These are phyloP conservation scores for Galerucella calmariensis DNA, from an alignment of 2,888 invertebrate genomes.

Conservation along the genomic window DNA sequence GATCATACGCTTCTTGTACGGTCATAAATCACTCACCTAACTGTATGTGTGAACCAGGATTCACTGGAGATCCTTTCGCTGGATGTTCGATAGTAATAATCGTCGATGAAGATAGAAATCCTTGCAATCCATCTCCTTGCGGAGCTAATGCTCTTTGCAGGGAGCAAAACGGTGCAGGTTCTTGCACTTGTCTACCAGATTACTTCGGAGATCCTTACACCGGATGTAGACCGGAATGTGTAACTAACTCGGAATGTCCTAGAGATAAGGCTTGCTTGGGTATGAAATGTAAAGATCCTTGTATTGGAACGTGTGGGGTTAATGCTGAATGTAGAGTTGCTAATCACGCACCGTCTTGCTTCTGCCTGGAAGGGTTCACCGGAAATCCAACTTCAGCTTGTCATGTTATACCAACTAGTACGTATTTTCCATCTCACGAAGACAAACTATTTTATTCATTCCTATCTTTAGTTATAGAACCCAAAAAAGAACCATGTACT, in stretches of 20 bases:
- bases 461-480: constrained; percentile 60
- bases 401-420: constrained; percentile 60
- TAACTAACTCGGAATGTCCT: constrained; percentile 84
- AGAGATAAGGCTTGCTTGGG: constrained; percentile 82
- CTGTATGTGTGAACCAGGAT: constrained; percentile 83
- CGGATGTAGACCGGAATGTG: constrained; percentile 87
- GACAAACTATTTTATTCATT: constrained; percentile 50
- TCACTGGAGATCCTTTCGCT: constrained; percentile 86
- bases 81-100: constrained; percentile 69
- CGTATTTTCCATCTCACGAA: constrained; percentile 44
- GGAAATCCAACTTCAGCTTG: constrained; percentile 76
- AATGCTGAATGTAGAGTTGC: constrained; percentile 83
- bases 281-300: constrained; percentile 87
- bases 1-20: constrained; percentile 79
- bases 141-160: constrained; percentile 87
- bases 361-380: constrained; percentile 80
- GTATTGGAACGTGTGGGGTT: constrained; percentile 83
- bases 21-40: constrained; percentile 87
- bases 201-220: constrained; percentile 90
- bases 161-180: constrained; percentile 84
- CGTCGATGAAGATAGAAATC: constrained; percentile 73
- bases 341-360: constrained; percentile 85
- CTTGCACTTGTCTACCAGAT: constrained; percentile 83
- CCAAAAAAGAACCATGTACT: constrained; percentile 72
- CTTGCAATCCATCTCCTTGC: constrained; percentile 88